These are phyloP conservation scores for Slavum lentiscoides DNA, from an alignment of 2,888 invertebrate species.

Conservation along the genomic window DNA sequence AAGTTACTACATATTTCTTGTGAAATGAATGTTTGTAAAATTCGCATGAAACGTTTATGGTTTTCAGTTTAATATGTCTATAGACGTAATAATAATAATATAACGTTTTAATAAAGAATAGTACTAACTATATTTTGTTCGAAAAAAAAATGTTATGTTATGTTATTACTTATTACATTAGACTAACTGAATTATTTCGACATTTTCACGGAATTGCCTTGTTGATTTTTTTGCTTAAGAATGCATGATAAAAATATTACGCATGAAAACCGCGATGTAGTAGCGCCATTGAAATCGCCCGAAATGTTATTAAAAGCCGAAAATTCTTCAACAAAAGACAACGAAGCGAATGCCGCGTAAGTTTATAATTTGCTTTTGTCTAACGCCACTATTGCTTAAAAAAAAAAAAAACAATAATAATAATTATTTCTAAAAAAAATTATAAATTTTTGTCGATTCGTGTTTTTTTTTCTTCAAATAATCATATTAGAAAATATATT, in stretches of 20 bases:
- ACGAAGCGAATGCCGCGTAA: conserved; percentile 20
- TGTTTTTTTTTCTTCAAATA: neutral
- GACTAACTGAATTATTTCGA: conserved; percentile 4
- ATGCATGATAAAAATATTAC: conserved; percentile 51
- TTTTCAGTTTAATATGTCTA: neutral
- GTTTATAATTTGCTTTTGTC: conserved; percentile 20
- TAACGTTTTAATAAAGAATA: too few species aligned
- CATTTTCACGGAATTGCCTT: conserved; percentile 29
- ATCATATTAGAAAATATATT: neutral
- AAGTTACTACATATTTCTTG: neutral
- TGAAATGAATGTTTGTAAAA: neutral
- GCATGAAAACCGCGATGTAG: conserved; percentile 41
- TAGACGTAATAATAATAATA: too few species aligned
- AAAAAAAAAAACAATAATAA: neutral
- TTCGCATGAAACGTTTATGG: conserved; percentile 8
- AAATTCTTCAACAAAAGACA: conserved; percentile 12
- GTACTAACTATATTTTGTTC: too few species aligned
- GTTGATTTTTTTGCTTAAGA: conserved; percentile 42
- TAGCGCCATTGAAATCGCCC: conserved; percentile 32
- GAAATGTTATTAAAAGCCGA: conserved; percentile 9
- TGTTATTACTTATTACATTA: neutral
- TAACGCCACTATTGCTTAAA: conserved; percentile 26
- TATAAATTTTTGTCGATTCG: neutral
- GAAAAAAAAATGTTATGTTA: too few species aligned
- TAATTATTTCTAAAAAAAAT: neutral